phyloP scores from a whole-genome alignment of 2,888 invertebrate species.

The Gastracanthus pulcherrimus region DNA sequence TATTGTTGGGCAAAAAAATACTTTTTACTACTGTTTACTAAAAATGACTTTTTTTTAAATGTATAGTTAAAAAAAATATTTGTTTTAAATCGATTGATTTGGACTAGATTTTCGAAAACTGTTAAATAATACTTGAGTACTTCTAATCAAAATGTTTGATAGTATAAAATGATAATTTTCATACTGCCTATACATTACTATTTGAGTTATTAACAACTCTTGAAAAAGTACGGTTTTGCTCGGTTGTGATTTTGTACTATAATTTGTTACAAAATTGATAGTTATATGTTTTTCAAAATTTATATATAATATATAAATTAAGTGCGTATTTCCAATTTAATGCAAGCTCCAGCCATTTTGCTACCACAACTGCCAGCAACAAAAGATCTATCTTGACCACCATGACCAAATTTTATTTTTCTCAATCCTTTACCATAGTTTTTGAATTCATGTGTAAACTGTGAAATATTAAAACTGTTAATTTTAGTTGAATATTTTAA shows the following conservation, averaged over 20 bases:
- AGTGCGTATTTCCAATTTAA: conserved; percentile 53
- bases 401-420: conserved; percentile 79
- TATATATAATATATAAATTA: conserved; percentile 5
- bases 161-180: too few relatives aligned
- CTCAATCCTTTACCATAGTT: conserved; percentile 79
- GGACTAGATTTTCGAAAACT: not conserved
- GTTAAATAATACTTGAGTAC: too few relatives aligned
- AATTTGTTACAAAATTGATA: not conserved
- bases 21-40: not conserved
- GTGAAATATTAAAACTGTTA: conserved; percentile 29
- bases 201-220: too few relatives aligned
- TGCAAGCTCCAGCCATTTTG: conserved; percentile 82
- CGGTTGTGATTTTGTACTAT: conserved; percentile 34
- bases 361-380: conserved; percentile 84
- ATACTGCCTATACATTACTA: too few relatives aligned
- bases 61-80: not conserved
- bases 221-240: too few relatives aligned
- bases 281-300: not conserved
- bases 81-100: not conserved
- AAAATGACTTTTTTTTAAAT: not conserved
- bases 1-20: not conserved
- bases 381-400: conserved; percentile 80
- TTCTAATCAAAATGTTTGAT: too few relatives aligned
- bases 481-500: not conserved
- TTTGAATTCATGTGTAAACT: conserved; percentile 79